Evolutionary conservation across 2,113 vertebrate species (phyloP).

Genomic region (Peromyscus leucopus): DNA sequence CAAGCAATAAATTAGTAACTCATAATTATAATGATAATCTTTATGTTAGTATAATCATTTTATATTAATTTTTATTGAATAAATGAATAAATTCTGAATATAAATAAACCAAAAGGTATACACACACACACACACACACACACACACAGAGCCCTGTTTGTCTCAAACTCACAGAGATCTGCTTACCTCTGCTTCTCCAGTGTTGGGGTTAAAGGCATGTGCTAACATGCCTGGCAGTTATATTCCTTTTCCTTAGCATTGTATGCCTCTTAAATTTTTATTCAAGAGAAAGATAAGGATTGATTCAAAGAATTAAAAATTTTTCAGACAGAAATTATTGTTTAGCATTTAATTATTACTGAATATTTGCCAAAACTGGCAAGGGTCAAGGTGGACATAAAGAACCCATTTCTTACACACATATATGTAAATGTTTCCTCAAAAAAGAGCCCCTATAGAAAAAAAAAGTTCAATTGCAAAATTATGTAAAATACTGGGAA

Average conservation of each 20-base stretch:
- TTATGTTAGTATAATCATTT: not conserved
- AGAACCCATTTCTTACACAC: constrained; percentile 13
- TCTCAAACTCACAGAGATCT: not conserved
- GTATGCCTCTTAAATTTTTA: constrained; percentile 31
- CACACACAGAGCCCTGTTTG: not conserved
- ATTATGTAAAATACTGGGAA: not conserved
- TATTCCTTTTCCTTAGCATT: constrained; percentile 60
- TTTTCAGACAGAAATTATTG: constrained; percentile 36
- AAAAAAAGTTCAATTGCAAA: constrained; percentile 13
- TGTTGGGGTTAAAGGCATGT: not conserved
- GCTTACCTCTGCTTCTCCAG: not conserved
- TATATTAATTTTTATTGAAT: not conserved
- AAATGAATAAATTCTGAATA: not conserved
- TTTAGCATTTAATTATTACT: constrained; percentile 48
- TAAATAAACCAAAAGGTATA: not conserved
- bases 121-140: too few species aligned
- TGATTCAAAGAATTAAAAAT: constrained; percentile 39
- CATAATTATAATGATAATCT: not conserved
- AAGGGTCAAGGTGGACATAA: not conserved
- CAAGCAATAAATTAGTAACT: not conserved
- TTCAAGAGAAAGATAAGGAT: constrained; percentile 45
- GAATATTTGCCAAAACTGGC: not conserved
- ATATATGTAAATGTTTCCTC: constrained; percentile 25
- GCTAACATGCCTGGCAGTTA: not conserved
- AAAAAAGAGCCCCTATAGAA: constrained; percentile 11